These are phyloP conservation scores for Cephalopterus ornatus DNA, from an alignment of 2,113 vertebrate genomes.

Conservation along the genomic window DNA sequence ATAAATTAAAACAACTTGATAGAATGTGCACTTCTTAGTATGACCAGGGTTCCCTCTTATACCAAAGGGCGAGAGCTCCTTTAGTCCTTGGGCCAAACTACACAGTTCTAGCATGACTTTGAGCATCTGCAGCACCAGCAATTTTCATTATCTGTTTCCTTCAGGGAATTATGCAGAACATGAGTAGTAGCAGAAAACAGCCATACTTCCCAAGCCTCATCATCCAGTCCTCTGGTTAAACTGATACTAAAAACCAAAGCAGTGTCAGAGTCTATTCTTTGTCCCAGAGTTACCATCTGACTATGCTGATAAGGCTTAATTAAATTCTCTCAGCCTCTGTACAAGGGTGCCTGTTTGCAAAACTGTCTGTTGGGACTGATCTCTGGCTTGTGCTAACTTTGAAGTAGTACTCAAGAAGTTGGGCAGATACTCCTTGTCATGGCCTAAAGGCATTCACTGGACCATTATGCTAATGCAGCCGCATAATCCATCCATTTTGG, in stretches of 20 bases:
- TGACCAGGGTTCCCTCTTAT: not conserved
- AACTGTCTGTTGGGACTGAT: not conserved
- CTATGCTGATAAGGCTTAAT: not conserved
- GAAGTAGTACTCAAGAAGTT: not conserved
- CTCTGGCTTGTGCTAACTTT: not conserved
- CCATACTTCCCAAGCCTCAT: not conserved
- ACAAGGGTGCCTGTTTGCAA: not conserved
- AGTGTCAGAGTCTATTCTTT: not conserved
- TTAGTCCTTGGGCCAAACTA: not conserved
- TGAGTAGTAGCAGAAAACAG: not conserved
- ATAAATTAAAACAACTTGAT: not conserved
- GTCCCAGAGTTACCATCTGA: not conserved
- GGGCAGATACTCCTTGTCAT: not conserved
- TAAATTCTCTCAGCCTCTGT: not conserved
- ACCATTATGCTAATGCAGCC: rapidly evolving
- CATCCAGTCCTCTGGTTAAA: not conserved
- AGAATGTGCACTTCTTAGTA: not conserved
- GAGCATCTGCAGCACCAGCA: not conserved
- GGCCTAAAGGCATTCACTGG: not conserved
- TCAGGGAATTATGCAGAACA: not conserved
- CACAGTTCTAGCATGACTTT: not conserved
- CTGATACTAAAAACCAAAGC: not conserved
- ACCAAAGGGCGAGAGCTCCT: rapidly evolving
- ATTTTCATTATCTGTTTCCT: not conserved
- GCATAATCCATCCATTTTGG: not conserved